These are phyloP conservation scores for Brachionus manjavacas DNA, from an alignment of 1,140 invertebrate species.

Conservation along the genomic window DNA sequence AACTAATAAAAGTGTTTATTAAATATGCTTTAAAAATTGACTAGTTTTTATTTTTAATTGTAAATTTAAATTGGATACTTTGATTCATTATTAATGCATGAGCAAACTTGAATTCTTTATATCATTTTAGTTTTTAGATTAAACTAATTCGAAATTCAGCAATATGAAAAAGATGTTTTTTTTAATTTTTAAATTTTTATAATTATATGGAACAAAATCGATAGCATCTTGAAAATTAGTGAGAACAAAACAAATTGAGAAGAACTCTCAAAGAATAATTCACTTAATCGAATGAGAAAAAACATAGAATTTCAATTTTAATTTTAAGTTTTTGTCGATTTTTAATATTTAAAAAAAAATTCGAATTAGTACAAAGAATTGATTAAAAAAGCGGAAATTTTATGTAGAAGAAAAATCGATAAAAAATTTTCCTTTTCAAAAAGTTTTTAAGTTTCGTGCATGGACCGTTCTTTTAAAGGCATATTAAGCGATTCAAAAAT, in stretches of 20 bases:
- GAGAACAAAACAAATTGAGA: constrained; percentile 18
- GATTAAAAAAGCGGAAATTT: constrained; percentile 1
- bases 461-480: neutral
- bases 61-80: neutral
- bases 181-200: neutral
- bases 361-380: neutral
- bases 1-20: no score
- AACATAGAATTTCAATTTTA: neutral
- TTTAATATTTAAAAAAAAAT: constrained; percentile 12
- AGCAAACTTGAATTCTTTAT: neutral
- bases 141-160: neutral
- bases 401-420: neutral
- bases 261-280: neutral
- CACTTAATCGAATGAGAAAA: neutral
- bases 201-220: constrained; percentile 7
- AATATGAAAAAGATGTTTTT: neutral
- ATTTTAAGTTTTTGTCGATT: constrained; percentile 10
- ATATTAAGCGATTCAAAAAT: neutral
- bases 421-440: neutral
- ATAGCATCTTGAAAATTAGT: neutral
- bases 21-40: neutral
- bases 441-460: neutral
- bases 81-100: neutral
- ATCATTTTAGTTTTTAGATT: neutral
- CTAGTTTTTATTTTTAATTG: neutral